Conservation (phyloP, 2,888 invertebrate genomes). For the Hemistola chrysoprasaria region DNA sequence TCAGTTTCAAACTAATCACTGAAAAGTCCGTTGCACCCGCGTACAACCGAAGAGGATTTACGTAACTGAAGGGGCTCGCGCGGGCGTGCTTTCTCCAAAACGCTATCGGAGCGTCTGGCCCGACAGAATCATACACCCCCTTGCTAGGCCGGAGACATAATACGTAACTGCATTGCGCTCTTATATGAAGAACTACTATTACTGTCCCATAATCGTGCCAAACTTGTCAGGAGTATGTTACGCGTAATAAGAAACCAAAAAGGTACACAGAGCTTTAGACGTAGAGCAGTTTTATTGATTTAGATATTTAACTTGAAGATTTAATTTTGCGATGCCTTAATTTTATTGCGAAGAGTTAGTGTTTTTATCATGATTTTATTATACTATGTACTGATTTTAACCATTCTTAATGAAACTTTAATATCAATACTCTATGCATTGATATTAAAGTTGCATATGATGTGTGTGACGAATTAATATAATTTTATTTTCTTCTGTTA, state of each 20-base stretch:
- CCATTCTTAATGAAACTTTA: too few relatives aligned
- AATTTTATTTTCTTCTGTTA: too few relatives aligned
- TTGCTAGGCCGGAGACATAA: constrained; percentile 35
- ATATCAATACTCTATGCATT: too few relatives aligned
- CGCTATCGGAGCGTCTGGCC: constrained; percentile 69
- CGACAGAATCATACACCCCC: constrained; percentile 45
- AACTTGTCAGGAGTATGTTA: background rate
- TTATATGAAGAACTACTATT: constrained; percentile 24
- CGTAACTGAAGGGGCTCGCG: constrained; percentile 39
- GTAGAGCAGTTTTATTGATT: too few relatives aligned
- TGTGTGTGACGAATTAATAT: too few relatives aligned
- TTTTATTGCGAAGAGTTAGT: too few relatives aligned
- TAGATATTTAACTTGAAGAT: too few relatives aligned
- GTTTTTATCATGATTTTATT: too few relatives aligned
- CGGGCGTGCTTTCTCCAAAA: constrained; percentile 63
- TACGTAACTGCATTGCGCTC: constrained; percentile 74
- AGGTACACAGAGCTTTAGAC: too few relatives aligned
- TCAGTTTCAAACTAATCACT: constrained; percentile 33
- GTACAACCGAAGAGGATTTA: constrained; percentile 39
- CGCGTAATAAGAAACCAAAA: background rate
- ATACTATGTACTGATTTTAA: too few relatives aligned
- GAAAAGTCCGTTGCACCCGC: constrained; percentile 20
- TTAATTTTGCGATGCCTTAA: too few relatives aligned
- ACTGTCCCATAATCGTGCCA: constrained; percentile 9
- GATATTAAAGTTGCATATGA: too few relatives aligned